Conservation (phyloP, 2,888 invertebrate genomes). For the Nesidiocoris tenuis region DNA sequence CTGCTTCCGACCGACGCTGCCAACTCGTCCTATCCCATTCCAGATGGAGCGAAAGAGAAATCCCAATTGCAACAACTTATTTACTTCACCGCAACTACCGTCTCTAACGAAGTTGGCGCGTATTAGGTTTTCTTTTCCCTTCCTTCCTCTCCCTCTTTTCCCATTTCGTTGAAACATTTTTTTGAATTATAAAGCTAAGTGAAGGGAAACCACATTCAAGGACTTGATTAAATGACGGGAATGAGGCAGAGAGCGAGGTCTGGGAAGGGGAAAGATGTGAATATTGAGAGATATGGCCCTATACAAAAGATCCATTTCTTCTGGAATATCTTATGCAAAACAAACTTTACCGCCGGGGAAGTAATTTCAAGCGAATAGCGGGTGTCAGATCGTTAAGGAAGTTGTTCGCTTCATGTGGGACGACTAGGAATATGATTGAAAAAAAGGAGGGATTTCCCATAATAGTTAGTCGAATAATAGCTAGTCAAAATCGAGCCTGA, state of each 20-base stretch:
- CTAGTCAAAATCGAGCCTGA: too few relatives aligned
- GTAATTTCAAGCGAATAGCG: not conserved
- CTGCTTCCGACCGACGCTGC: not conserved
- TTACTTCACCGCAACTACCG: not conserved
- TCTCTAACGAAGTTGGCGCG: not conserved
- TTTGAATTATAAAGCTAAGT: not conserved
- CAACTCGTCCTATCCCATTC: constrained; percentile 1
- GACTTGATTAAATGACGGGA: not conserved
- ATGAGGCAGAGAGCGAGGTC: not conserved
- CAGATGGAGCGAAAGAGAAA: not conserved
- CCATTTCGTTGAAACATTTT: not conserved
- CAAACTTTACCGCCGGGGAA: not conserved
- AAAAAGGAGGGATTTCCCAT: too few relatives aligned
- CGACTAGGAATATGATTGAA: not conserved
- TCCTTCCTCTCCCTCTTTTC: not conserved
- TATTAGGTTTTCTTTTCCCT: not conserved
- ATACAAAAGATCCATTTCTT: not conserved
- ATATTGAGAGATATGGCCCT: not conserved
- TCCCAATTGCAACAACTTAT: not conserved
- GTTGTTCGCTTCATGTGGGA: not conserved
- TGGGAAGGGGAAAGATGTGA: not conserved
- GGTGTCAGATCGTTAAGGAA: not conserved
- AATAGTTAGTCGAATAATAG: too few relatives aligned
- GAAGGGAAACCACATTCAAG: not conserved
- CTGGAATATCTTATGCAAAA: not conserved